Percentiles rank a stretch among this genome's conserved stretches.
Conservation (phyloP, 2,888 invertebrate genomes). For the Pediacus dermestoides region DNA sequence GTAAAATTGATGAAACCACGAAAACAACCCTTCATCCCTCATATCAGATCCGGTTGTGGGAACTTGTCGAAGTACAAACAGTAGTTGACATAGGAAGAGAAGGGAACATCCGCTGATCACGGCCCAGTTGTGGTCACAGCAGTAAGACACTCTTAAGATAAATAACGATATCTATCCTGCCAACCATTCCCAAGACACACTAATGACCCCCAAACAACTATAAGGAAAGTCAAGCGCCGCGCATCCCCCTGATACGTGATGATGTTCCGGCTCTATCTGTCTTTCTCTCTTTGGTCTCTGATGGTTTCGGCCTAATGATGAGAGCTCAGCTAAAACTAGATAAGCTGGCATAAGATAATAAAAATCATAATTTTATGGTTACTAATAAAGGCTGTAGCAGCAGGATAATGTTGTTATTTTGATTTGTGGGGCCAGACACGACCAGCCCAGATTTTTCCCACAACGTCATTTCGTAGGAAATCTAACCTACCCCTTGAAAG, state of each 20-base stretch:
- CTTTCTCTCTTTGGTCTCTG: too few species aligned
- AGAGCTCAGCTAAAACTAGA: too few species aligned
- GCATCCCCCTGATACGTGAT: slow-evolving; percentile 42
- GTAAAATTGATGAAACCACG: slow-evolving; percentile 41
- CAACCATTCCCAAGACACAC: slow-evolving; percentile 44
- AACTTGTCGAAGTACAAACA: slow-evolving; percentile 47
- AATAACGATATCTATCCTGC: slow-evolving; percentile 50
- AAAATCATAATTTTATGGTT: slow-evolving; percentile 28
- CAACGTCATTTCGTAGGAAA: too few species aligned
- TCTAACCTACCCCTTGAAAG: too few species aligned
- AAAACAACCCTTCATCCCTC: slow-evolving; percentile 46
- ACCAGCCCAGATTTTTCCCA: too few species aligned
- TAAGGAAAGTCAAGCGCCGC: slow-evolving; percentile 35
- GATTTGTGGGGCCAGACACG: slow-evolving; percentile 11
- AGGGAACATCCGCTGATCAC: slow-evolving; percentile 33
- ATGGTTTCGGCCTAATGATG: slow-evolving; percentile 17
- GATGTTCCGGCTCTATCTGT: too few species aligned
- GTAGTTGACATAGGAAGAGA: slow-evolving; percentile 42
- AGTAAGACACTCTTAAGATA: slow-evolving; percentile 50
- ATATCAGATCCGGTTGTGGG: slow-evolving; percentile 45
- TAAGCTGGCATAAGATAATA: slow-evolving; percentile 21
- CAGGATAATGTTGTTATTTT: slow-evolving; percentile 15
- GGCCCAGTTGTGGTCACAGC: slow-evolving; percentile 34
- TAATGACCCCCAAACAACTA: slow-evolving; percentile 49
- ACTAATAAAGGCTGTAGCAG: slow-evolving; percentile 13